Base-by-base conservation (phyloP, 2,888 invertebrate genomes). In the Pemphredon lugubris region DNA sequence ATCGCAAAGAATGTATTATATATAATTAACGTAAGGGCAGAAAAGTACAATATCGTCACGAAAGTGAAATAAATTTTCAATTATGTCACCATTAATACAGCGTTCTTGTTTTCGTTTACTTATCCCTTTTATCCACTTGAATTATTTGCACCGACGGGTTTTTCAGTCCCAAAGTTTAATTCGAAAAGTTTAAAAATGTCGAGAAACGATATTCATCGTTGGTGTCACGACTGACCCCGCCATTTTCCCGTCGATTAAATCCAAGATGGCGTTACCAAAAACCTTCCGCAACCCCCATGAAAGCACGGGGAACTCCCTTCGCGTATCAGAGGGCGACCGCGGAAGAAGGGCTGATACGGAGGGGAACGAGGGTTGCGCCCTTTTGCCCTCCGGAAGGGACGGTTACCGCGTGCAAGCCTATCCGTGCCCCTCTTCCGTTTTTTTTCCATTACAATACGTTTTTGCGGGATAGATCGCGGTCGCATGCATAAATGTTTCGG, bases 181-280 rank as follows among this genome's bases (percentile, higher is more conserved):
- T n/a, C n/a, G n/a, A n/a, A n/a, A n/a, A n/a, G n/a, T n/a, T n/a
- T n/a, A n/a, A n/a, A 7, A 34, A 34, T 11, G 2, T n/a, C 34
- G 11, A 34, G n/a, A 34, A 34, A 2, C 23, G 7, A 34, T 21
- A 34, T 45, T 18, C 4, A 26, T 51, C 20, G 16, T 14, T 20
- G 21, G 5, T 40, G 42, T 14, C 11, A 54, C 61, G 40, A 18
- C 14, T 1, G 47, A 32, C 37, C 80, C 83, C 86, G 82, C 89
- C 89, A 89, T 89, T 88, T 89, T 89, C 84, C 83, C 81, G 80
- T 77, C 84, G 85, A 88, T 88, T 87, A 83, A 87, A 84, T 88
- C 79, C 81, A 89, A 87, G 83, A 89, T 89, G 89, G 89, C 89
- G 88, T 79, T 84, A 58, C 58, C 68, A 69, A 44, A 60, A 51